A percentile compares a stretch with the other conserved stretches of the same genome.
These are phyloP conservation scores for Drosophila ercepeae DNA, from an alignment of 1,140 invertebrate species.

Conservation along the genomic window DNA sequence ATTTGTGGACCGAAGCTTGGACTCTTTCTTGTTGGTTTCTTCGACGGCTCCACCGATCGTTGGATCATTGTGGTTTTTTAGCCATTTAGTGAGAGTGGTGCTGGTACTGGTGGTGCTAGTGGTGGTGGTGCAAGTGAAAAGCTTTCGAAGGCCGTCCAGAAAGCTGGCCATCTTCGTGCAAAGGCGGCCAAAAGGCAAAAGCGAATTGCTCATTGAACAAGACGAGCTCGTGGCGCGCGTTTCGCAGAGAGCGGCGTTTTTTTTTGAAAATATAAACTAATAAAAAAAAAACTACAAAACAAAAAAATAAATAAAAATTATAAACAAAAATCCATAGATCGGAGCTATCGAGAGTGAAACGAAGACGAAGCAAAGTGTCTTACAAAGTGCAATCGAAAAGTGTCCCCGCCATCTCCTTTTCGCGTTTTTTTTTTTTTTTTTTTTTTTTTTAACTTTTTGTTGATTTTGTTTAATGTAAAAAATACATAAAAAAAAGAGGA, in stretches of 20 bases:
- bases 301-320: neutral
- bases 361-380: too few relatives aligned
- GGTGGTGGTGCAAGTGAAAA: slow-evolving; percentile 15
- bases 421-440: slow-evolving; percentile 11
- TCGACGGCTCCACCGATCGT: neutral
- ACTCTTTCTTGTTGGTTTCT: slow-evolving; percentile 7
- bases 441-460: slow-evolving; percentile 21
- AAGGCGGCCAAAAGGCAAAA: slow-evolving; percentile 43
- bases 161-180: slow-evolving; percentile 34
- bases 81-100: neutral
- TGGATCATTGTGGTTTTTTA: neutral
- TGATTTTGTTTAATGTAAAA: slow-evolving; percentile 29
- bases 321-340: neutral
- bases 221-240: slow-evolving; percentile 75
- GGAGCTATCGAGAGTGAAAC: slow-evolving; percentile 32
- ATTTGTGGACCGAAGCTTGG: slow-evolving; percentile 14
- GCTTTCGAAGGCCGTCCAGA: slow-evolving; percentile 33
- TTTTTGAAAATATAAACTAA: neutral
- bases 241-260: slow-evolving; percentile 48
- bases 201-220: slow-evolving; percentile 76
- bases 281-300: neutral
- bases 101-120: neutral
- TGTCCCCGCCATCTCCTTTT: slow-evolving; percentile 2
- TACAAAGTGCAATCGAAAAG: slow-evolving; percentile 2
- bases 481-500: slow-evolving; percentile 1